Evolutionary conservation across 2,113 vertebrate species (phyloP), one percentile per base, ranked within the genome.

Genomic region (Haemorhous mexicanus): DNA sequence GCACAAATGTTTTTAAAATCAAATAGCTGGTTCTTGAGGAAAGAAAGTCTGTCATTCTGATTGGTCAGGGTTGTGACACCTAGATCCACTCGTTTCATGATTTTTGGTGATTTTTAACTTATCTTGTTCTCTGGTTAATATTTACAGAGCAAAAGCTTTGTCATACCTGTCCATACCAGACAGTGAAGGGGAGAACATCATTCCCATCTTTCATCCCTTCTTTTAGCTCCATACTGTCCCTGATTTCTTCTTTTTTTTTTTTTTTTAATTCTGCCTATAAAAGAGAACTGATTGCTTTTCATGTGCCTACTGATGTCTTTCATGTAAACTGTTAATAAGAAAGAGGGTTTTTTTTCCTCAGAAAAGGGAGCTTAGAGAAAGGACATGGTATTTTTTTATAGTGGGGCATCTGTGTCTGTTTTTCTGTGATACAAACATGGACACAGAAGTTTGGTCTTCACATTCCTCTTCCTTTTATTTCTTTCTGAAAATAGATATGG

Each of bases 371-470:
- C 11, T 64, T 52, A 63, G 41, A 50, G 32, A 68, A 16, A 62
- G n/a, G 72, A 44, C 11, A 27, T 73, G 32, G 5, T 81, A n/a
- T 70, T 75, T 78, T 44, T 61, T 61, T 78, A 17, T 4, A 30
- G 15, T 22, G 58, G 19, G 9, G 3, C 18, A 22, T 70, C 35
- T 0, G 0, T n/a, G 7, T 55, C 53, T 24, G 16, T 50, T 61
- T 43, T 75, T 59, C 32, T 56, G 20, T 44, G 7, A 22, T 76
- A 53, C 10, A 68, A 77, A 67, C 10, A 10, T 39, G 21, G 53
- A 6, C 28, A 68, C 23, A 9, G 7, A 17, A 39, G 14, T 73
- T 76, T 72, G 32, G 26, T 85, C 49, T 63, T 47, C 47, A 47
- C 33, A 14, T 84, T 43, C 11, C 52, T 67, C 39, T 77, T 95